A percentile compares a stretch with the other conserved stretches of the same genome.
Conservation (phyloP, 1,140 invertebrate species). For the Penaeus chinensis region DNA sequence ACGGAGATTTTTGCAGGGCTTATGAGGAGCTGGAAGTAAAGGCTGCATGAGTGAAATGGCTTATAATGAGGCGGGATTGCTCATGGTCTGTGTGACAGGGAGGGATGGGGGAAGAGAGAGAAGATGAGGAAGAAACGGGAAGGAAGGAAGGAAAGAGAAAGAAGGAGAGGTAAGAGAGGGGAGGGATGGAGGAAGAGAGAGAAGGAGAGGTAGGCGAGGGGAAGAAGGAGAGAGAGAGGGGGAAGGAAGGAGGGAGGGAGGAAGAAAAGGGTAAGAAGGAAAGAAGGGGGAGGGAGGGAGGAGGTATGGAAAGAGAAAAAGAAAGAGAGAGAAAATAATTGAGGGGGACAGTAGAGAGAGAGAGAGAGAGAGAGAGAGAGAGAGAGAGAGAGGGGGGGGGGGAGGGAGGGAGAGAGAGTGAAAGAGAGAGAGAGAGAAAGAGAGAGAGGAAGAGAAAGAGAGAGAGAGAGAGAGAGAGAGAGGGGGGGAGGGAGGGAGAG, state of each 20-base stretch:
- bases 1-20: too few species aligned
- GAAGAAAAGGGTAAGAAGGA: too few species aligned
- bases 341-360: too few species aligned
- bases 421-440: too few species aligned
- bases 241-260: not conserved
- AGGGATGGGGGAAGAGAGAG: not conserved
- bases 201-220: not conserved
- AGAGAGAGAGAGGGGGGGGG: too few species aligned
- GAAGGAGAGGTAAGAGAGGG: not conserved
- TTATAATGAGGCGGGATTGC: not conserved
- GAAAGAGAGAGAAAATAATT: too few species aligned
- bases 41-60: too few species aligned
- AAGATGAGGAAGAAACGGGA: not conserved
- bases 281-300: not conserved
- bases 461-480: constrained; percentile 2
- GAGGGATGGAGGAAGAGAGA: not conserved
- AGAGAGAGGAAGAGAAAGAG: not conserved
- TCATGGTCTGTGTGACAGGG: not conserved
- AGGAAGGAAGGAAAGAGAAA: not conserved
- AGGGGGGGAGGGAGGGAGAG: not conserved
- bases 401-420: too few species aligned
- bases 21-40: too few species aligned
- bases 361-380: too few species aligned
- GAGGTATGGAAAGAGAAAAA: not conserved
- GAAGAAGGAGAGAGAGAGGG: constrained; percentile 1